Percentiles rank a stretch among this genome's conserved stretches.
These are phyloP conservation scores for Rhinophrynus dorsalis DNA, from an alignment of 2,797 vertebrate species.

Conservation along the genomic window DNA sequence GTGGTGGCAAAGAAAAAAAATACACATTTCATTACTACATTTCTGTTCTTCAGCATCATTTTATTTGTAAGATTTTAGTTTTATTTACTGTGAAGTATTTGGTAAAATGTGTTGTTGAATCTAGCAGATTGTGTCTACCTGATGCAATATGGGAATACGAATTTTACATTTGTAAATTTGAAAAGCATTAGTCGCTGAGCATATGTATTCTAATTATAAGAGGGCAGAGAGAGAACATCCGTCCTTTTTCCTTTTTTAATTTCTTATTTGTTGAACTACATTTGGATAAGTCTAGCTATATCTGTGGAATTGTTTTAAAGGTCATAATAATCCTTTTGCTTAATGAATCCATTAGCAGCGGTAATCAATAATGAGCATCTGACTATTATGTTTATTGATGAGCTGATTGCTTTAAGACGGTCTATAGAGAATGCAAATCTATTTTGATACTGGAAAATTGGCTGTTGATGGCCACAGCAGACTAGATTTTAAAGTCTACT, in stretches of 20 bases:
- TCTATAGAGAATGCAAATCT: constrained; percentile 65
- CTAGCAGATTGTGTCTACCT: too few species aligned
- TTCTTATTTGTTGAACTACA: constrained; percentile 25
- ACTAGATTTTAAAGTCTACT: constrained; percentile 59
- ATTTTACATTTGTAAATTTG: too few species aligned
- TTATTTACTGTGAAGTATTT: too few species aligned
- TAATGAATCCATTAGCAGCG: constrained; percentile 69
- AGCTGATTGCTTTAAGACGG: constrained; percentile 59
- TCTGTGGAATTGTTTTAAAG: constrained; percentile 54
- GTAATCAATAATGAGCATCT: constrained; percentile 70
- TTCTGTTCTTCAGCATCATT: too few species aligned
- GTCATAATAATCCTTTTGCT: constrained; percentile 56
- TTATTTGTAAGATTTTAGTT: too few species aligned
- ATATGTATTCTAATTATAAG: neutral
- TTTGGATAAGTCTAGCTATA: constrained; percentile 41
- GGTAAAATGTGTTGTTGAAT: too few species aligned
- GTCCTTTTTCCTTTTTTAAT: neutral
- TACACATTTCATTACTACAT: too few species aligned
- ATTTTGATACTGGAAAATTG: constrained; percentile 63
- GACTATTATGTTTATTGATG: constrained; percentile 72
- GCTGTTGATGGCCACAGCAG: constrained; percentile 61
- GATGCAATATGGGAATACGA: too few species aligned
- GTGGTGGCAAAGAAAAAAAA: too few species aligned
- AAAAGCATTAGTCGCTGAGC: constrained; percentile 5
- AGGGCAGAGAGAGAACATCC: constrained; percentile 1